Percentiles rank a stretch among this genome's conserved stretches.
These are phyloP conservation scores for Acanthosepion pharaonis DNA, from an alignment of 2,888 invertebrate species.

Conservation along the genomic window DNA sequence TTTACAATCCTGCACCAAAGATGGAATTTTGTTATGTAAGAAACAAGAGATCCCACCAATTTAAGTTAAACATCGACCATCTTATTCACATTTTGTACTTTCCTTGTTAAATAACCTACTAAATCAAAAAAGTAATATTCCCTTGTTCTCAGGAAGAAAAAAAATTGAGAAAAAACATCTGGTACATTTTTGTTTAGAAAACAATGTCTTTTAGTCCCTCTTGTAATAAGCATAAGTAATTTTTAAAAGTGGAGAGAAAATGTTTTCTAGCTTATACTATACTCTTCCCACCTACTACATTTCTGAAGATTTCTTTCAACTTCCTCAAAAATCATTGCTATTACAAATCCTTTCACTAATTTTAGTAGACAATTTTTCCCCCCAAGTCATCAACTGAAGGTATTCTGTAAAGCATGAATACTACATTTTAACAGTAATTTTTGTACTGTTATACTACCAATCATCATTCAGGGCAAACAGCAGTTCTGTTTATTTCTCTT, in stretches of 20 bases:
- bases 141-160: neutral
- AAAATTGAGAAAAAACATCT: too few relatives aligned
- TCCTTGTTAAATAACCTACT: neutral
- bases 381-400: neutral
- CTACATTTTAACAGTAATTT: neutral
- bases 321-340: too few relatives aligned
- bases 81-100: neutral
- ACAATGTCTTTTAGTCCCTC: too few relatives aligned
- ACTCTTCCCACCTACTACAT: too few relatives aligned
- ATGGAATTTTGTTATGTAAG: constrained; percentile 11
- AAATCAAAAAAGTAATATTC: neutral
- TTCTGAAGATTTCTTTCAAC: too few relatives aligned
- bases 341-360: too few relatives aligned
- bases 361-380: neutral
- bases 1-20: neutral
- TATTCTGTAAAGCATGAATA: neutral
- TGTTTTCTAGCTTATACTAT: too few relatives aligned
- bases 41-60: neutral
- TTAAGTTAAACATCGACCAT: neutral
- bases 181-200: too few relatives aligned
- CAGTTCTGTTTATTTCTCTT: neutral
- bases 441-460: neutral
- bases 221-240: too few relatives aligned
- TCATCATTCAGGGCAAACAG: neutral
- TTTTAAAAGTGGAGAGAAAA: too few relatives aligned